Evolutionary conservation across 2,113 vertebrate species (phyloP).

Genomic region (Dipodomys stephensi): DNA sequence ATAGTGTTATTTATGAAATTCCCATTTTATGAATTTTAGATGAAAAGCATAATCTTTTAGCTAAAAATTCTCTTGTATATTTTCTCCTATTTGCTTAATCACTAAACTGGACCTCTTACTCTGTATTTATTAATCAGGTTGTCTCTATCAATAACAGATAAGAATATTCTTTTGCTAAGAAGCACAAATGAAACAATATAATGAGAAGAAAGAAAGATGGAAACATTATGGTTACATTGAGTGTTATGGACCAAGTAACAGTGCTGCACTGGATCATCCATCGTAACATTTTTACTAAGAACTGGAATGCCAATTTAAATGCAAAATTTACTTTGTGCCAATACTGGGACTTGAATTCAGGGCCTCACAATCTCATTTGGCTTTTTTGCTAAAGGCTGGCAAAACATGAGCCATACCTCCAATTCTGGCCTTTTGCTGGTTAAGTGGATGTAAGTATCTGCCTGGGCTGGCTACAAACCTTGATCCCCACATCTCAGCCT

Average conservation of each 20-base stretch:
- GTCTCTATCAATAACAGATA: background rate
- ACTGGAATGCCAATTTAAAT: background rate
- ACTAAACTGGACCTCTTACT: background rate
- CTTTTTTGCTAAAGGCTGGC: too few relatives aligned
- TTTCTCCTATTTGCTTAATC: background rate
- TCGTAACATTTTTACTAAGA: background rate
- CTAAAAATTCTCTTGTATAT: background rate
- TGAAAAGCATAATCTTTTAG: background rate
- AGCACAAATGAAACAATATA: background rate
- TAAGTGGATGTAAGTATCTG: too few relatives aligned
- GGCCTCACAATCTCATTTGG: too few relatives aligned
- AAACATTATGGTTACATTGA: background rate
- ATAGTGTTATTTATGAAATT: background rate
- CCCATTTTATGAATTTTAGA: constrained; percentile 2
- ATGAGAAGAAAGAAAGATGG: background rate
- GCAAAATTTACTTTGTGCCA: background rate
- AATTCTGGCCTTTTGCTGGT: too few relatives aligned
- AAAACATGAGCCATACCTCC: too few relatives aligned
- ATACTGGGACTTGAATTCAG: too few relatives aligned
- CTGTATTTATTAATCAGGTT: background rate
- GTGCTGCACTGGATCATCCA: background rate
- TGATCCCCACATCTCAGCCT: too few relatives aligned
- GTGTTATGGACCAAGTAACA: background rate
- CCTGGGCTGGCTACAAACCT: too few relatives aligned
- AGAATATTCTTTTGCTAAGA: constrained; percentile 1